A percentile compares a stretch with the other conserved stretches of the same genome.
These are phyloP conservation scores for Drosophila dunni DNA, from an alignment of 1,140 invertebrate genomes.

Conservation along the genomic window DNA sequence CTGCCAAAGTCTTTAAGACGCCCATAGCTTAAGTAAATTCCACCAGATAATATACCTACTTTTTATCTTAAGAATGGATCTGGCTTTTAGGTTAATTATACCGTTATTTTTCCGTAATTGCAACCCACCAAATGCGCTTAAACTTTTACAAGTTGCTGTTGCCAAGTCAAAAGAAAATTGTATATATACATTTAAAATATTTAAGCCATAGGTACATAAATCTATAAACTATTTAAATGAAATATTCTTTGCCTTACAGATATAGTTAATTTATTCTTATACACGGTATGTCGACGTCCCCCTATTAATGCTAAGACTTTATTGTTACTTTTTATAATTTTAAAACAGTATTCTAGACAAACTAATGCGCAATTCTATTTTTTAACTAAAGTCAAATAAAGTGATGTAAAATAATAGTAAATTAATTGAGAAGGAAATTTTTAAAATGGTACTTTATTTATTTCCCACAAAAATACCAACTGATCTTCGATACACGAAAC, in stretches of 20 bases:
- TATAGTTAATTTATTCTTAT: constrained; percentile 66
- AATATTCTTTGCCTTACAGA: constrained; percentile 34
- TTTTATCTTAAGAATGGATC: not conserved
- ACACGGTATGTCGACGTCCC: constrained; percentile 55
- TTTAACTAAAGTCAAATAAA: constrained; percentile 43
- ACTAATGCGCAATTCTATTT: constrained; percentile 49
- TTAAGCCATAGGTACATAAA: constrained; percentile 12
- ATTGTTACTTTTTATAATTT: constrained; percentile 62
- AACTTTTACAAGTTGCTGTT: constrained; percentile 54
- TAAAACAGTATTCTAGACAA: constrained; percentile 76
- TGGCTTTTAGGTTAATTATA: constrained; percentile 8
- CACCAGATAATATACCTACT: constrained; percentile 18
- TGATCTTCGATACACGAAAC: constrained; percentile 3
- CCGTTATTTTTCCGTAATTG: constrained; percentile 18
- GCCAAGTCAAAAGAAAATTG: constrained; percentile 51
- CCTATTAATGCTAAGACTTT: constrained; percentile 47
- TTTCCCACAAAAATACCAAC: constrained; percentile 16
- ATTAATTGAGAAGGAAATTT: not conserved
- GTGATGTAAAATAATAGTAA: constrained; percentile 46
- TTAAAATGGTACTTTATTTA: constrained; percentile 3
- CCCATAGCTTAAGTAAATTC: constrained; percentile 2
- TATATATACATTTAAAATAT: constrained; percentile 29
- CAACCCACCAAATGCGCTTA: constrained; percentile 71
- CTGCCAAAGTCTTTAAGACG: constrained; percentile 66
- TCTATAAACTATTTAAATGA: constrained; percentile 16